Evolutionary conservation across 2,888 invertebrate genomes (phyloP), one percentile per base, ranked within the genome.

Genomic region (Cataglyphis cursor): DNA sequence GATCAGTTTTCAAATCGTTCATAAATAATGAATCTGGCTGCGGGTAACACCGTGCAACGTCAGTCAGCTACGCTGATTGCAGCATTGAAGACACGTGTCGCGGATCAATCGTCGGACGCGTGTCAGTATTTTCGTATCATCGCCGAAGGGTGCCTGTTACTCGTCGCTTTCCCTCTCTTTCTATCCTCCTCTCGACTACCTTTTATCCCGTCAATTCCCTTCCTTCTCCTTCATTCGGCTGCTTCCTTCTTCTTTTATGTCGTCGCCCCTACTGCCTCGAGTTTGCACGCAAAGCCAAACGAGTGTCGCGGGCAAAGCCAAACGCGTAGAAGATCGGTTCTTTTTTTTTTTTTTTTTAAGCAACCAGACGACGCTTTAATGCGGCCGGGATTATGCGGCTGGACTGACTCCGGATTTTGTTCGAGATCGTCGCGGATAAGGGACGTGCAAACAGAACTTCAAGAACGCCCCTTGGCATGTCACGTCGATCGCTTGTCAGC

Each of bases 81-180:
- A 89, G 94, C 93, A 94, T 94, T 94, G 94, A 94, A 82, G 93
- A 91, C 94, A 94, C 94, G 94, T 94, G 94, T 90, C 92, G 82
- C 90, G 93, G 95, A 95, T 95, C 95, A 95, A 94, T 94, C 93
- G 93, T 90, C 90, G 88, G 91, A 88, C 94, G 94, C 94, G 94
- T 94, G 94, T 92, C 93, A 92, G 90, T 94, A 94, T 94, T 94
- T 94, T 94, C 93, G 93, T 94, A 94, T 94, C 94, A 93, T 93
- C 94, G 93, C 91, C 91, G 88, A 83, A 89, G 90, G 88, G 91
- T 84, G 88, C 87, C 88, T 80, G 73, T 44, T 86, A 84, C 85
- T 85, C 87, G 35, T 74, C 61, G 35, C 54, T 31, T 51, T 48
- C n/a, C 38, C 72, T 72, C 38, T 80, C 70, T 70, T 31, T 62